Conservation (phyloP, 2,113 vertebrate genomes). For the Rhabdomys dilectus region DNA sequence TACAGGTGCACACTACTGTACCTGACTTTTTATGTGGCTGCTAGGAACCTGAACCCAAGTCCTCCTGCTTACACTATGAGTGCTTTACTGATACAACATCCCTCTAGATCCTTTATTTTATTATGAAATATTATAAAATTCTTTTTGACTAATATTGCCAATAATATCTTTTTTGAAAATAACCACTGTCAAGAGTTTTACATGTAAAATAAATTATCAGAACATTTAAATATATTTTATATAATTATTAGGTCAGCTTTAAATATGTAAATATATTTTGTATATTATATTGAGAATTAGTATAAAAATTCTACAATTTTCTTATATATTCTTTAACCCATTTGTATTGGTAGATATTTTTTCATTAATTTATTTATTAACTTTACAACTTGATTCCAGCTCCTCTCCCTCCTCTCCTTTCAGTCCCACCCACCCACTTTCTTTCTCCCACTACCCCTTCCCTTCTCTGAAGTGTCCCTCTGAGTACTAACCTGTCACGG, state of each 20-base stretch:
- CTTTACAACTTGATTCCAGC: too few species aligned
- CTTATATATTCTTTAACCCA: constrained; percentile 3
- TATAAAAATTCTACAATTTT: neutral
- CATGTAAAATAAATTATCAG: neutral
- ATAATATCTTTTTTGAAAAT: neutral
- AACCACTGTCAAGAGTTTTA: neutral
- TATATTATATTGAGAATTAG: neutral
- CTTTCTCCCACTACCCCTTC: too few species aligned
- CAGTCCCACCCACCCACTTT: too few species aligned
- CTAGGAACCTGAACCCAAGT: neutral
- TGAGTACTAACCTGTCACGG: too few species aligned
- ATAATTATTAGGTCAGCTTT: neutral
- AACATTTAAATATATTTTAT: neutral
- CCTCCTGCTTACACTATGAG: neutral
- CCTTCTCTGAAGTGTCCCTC: too few species aligned
- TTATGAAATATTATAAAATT: neutral
- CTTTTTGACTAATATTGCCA: neutral
- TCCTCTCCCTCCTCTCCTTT: too few species aligned
- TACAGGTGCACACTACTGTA: too few species aligned
- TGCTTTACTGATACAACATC: neutral
- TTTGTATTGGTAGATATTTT: neutral
- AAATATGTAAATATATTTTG: neutral
- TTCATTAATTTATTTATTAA: too few species aligned
- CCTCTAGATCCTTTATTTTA: neutral
- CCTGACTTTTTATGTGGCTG: neutral